Conservation (phyloP, 1,140 invertebrate genomes). For the Drosophila parabipectinata region DNA sequence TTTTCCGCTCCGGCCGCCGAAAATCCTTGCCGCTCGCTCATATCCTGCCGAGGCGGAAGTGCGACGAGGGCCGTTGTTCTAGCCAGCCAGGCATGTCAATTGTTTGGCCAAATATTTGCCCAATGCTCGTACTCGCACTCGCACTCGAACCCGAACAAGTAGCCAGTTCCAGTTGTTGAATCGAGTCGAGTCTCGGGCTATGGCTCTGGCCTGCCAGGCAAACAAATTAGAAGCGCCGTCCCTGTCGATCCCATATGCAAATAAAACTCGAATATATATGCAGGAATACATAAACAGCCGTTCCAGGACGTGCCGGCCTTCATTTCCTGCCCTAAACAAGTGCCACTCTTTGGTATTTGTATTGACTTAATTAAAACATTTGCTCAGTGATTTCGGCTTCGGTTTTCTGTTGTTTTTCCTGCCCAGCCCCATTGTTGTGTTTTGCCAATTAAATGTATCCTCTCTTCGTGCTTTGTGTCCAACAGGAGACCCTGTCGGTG, state of each 20-base stretch:
- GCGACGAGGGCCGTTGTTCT: constrained; percentile 44
- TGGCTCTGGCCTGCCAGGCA: constrained; percentile 49
- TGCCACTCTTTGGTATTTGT: constrained; percentile 76
- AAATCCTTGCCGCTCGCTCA: constrained; percentile 70
- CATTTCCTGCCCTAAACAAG: constrained; percentile 74
- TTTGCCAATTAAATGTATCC: constrained; percentile 69
- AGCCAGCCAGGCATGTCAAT: constrained; percentile 75
- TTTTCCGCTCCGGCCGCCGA: constrained; percentile 13
- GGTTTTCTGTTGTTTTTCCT: constrained; percentile 33
- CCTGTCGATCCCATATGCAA: constrained; percentile 63
- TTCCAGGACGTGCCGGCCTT: constrained; percentile 52
- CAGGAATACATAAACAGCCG: constrained; percentile 37
- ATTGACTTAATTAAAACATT: constrained; percentile 83
- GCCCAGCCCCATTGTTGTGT: constrained; percentile 24
- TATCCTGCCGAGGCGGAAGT: constrained; percentile 59
- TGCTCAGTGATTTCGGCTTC: constrained; percentile 65
- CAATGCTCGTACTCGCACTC: constrained; percentile 55
- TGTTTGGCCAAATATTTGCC: constrained; percentile 79
- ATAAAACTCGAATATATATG: constrained; percentile 55
- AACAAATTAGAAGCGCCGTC: constrained; percentile 71
- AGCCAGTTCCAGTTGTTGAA: constrained; percentile 72
- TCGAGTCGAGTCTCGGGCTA: constrained; percentile 40
- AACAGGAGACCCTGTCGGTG: constrained; percentile 92
- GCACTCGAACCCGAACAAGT: constrained; percentile 60
- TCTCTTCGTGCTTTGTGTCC: not conserved